Conservation (phyloP, 2,888 invertebrate species). For the Chorisops tibialis region DNA sequence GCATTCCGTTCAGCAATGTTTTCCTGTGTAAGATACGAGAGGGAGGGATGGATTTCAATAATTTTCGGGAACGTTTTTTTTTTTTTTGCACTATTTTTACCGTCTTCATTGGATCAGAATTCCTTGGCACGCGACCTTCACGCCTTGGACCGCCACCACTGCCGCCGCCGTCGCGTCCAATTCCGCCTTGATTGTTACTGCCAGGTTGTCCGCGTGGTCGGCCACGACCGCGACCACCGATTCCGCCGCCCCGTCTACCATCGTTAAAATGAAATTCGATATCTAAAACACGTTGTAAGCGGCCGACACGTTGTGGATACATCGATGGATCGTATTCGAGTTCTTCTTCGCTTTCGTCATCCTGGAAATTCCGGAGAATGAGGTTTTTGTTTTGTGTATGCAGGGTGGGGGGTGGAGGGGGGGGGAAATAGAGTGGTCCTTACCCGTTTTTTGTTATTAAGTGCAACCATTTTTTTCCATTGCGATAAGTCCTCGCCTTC, state of each 20-base stretch:
- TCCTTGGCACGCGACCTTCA: constrained; percentile 18
- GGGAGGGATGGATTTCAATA: neutral
- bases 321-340: constrained; percentile 70
- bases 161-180: constrained; percentile 1
- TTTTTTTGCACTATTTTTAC: no score
- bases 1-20: neutral
- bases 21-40: neutral
- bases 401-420: no score
- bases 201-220: constrained; percentile 10
- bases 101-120: neutral
- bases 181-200: constrained; percentile 4
- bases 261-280: constrained; percentile 85
- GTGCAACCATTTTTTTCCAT: constrained; percentile 87
- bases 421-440: no score
- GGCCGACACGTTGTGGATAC: constrained; percentile 81
- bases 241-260: constrained; percentile 38
- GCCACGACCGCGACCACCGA: constrained; percentile 23
- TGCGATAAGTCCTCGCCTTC: constrained; percentile 88
- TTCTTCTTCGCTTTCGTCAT: constrained; percentile 67
- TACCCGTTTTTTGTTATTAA: constrained; percentile 75
- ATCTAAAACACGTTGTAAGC: constrained; percentile 79
- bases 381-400: no score
- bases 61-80: no score
- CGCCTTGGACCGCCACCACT: neutral
- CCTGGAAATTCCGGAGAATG: constrained; percentile 48